Conservation (phyloP, 1,140 invertebrate species). For the Ephestia elutella region DNA sequence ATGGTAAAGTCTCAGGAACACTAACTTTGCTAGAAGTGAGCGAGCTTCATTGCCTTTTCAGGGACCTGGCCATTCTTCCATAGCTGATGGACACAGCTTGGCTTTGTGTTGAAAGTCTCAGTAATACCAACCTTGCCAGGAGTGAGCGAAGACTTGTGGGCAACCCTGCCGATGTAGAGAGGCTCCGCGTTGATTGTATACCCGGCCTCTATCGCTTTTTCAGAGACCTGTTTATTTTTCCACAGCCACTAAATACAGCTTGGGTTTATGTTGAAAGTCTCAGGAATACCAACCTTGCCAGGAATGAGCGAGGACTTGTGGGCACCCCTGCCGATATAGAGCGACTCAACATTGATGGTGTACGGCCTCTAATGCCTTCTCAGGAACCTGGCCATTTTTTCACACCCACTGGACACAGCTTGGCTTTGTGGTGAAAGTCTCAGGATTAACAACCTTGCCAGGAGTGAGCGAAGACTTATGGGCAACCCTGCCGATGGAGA, state of each 20-base stretch:
- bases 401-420: slow-evolving; percentile 69
- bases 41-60: too few relatives aligned
- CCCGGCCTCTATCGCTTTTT: slow-evolving; percentile 76
- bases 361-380: slow-evolving; percentile 76
- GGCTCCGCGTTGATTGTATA: slow-evolving; percentile 76
- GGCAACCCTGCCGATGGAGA: slow-evolving; percentile 79
- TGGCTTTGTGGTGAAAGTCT: slow-evolving; percentile 31
- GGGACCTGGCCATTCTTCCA: neutral
- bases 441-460: too few relatives aligned
- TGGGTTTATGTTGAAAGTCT: slow-evolving; percentile 34
- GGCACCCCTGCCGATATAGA: slow-evolving; percentile 79
- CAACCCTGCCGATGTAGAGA: slow-evolving; percentile 79
- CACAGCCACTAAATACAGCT: too few relatives aligned
- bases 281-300: too few relatives aligned
- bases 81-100: neutral
- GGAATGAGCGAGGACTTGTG: slow-evolving; percentile 79
- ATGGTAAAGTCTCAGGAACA: too few relatives aligned
- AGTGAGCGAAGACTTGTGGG: slow-evolving; percentile 77
- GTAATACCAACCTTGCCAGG: too few relatives aligned
- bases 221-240: too few relatives aligned
- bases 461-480: slow-evolving; percentile 79
- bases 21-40: too few relatives aligned
- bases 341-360: slow-evolving; percentile 76
- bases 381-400: slow-evolving; percentile 73
- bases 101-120: slow-evolving; percentile 36